phyloP scores from a whole-genome alignment of 2,888 invertebrate genomes.

The Ceriagrion tenellum region DNA sequence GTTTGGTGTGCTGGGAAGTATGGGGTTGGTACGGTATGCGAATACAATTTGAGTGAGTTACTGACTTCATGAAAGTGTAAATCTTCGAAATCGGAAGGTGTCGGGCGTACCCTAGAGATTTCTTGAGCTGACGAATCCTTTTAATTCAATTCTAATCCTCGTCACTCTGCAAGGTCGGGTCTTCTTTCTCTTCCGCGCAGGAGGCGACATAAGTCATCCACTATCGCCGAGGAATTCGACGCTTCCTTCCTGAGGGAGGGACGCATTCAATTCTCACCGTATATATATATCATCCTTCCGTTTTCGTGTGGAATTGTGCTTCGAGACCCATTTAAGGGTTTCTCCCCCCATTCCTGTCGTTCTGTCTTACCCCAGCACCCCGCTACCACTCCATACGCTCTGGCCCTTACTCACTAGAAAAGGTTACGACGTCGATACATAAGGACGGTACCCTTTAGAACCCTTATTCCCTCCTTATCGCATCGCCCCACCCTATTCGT shows the following conservation, averaged over 20 bases:
- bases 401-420: not conserved
- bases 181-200: not conserved
- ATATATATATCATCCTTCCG: not conserved
- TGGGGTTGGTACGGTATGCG: too few relatives aligned
- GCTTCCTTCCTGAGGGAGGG: not conserved
- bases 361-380: not conserved
- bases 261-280: not conserved
- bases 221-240: not conserved
- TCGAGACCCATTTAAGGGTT: not conserved
- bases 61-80: too few relatives aligned
- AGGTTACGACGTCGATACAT: not conserved
- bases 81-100: too few relatives aligned
- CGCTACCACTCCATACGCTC: not conserved
- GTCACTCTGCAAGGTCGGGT: not conserved
- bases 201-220: not conserved
- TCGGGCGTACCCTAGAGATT: not conserved
- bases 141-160: slow-evolving; percentile 1
- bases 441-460: not conserved
- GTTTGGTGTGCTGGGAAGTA: too few relatives aligned
- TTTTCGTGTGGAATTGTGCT: not conserved
- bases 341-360: not conserved
- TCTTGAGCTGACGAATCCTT: not conserved
- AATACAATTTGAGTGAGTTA: too few relatives aligned
- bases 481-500: too few relatives aligned
- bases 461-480: not conserved